A percentile compares a stretch with the other conserved stretches of the same genome.
Conservation (phyloP, 2,888 invertebrate species). For the Sthenelais limicola region DNA sequence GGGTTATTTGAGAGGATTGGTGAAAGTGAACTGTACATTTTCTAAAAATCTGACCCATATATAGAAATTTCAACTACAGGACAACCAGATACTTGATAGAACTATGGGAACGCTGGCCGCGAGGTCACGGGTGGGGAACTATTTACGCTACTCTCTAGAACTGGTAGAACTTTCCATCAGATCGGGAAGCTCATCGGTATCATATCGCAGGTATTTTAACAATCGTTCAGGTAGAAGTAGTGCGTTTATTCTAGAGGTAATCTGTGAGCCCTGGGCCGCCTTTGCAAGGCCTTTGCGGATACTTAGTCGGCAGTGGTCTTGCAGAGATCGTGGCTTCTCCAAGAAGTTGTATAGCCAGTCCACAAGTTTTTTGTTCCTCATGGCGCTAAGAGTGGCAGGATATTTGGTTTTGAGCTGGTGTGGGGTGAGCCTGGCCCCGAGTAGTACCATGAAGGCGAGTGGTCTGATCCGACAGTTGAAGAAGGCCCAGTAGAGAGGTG, state of each 20-base stretch:
- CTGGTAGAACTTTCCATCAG: too few species aligned
- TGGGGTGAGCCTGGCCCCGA: constrained; percentile 51
- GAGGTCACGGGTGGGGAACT: too few species aligned
- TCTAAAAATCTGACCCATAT: too few species aligned
- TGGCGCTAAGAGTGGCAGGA: constrained; percentile 56
- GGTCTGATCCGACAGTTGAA: constrained; percentile 54
- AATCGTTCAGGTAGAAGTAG: constrained; percentile 8
- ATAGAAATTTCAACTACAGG: too few species aligned
- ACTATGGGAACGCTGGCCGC: too few species aligned
- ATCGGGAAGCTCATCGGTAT: not conserved
- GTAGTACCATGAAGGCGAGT: constrained; percentile 52
- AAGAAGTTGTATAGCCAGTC: not conserved
- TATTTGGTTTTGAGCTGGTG: constrained; percentile 49
- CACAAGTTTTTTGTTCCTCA: constrained; percentile 47
- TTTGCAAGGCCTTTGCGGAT: not conserved
- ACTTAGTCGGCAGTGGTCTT: constrained; percentile 14
- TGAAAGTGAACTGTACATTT: too few species aligned
- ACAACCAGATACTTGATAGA: too few species aligned
- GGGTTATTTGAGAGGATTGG: too few species aligned
- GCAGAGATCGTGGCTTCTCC: constrained; percentile 4
- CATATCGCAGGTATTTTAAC: not conserved
- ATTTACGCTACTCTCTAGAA: too few species aligned
- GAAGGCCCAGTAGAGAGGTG: constrained; percentile 59
- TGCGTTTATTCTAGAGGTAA: not conserved
- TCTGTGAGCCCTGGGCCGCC: not conserved